Percentiles rank a stretch among this genome's conserved stretches.
Evolutionary conservation across 2,113 vertebrate genomes (phyloP).

Genomic region (Calypte anna): DNA sequence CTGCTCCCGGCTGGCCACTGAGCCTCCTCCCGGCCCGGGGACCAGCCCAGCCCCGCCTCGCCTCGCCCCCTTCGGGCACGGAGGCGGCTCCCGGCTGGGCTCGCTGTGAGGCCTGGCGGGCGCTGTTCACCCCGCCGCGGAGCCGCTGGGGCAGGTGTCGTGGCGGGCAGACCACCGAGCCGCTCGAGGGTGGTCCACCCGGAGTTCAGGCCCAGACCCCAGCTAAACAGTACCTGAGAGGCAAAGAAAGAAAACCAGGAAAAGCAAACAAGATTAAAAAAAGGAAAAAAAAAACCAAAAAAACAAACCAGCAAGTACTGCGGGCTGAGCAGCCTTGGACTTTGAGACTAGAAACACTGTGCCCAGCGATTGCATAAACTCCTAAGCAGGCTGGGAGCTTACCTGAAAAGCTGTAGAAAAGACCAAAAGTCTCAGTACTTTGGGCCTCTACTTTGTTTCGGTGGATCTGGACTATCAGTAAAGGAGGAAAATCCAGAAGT

Average conservation of each 20-base stretch:
- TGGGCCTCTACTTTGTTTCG: fast-evolving
- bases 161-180: fast-evolving
- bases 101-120: not conserved
- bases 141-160: fast-evolving
- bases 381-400: not conserved
- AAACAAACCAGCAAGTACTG: fast-evolving
- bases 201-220: fast-evolving
- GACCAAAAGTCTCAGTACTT: not conserved
- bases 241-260: fast-evolving
- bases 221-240: fast-evolving
- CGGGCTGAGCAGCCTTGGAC: fast-evolving
- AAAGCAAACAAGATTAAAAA: not conserved
- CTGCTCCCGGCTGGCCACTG: not conserved
- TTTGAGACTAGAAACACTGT: fast-evolving
- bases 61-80: not conserved
- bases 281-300: not conserved
- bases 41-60: not conserved
- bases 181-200: not conserved
- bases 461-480: not conserved
- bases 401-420: not conserved
- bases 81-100: not conserved
- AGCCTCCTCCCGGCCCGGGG: no score
- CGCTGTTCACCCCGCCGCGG: fast-evolving
- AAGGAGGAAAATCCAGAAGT: not conserved
- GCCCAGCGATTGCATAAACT: no score